Base-by-base conservation (phyloP, 2,113 vertebrate genomes). In the Melanotaenia duboulayi region DNA sequence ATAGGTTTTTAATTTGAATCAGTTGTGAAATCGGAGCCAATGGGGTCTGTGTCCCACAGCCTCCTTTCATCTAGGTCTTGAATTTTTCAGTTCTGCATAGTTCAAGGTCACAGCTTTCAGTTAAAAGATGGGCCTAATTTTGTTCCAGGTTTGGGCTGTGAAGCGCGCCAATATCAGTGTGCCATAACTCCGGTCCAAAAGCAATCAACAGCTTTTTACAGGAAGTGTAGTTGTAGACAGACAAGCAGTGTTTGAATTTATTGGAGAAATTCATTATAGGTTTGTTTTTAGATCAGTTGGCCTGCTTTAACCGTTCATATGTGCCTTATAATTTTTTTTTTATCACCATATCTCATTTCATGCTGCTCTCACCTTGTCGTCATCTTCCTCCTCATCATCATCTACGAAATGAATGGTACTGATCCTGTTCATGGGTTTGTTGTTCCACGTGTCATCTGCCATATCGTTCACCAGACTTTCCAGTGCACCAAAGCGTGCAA, bases 331-430 rank as follows among this genome's bases (percentile, higher is more conserved):
- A 19, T 16, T 37, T 25, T 54, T 25, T 54, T 25, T 17, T 0
- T 55, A 8, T 19, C 44, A 7, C 44, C 7, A 4, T 4, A 48
- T 46, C 42, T 46, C 42, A 13, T 42, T 17, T 46, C 42, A 5
- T 48, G 4, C 13, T 57, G 28, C 4, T 20, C 92, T 77, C 93
- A 98, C 97, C 96, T 93, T 94, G 68, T 96, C 95, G 0, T 94
- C 95, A 9, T 97, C 97, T 14, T 98, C 96, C 10, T 98, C 97
- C 12, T 97, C 97, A 0, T 97, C 95, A 1, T 97, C 97, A 56
- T 98, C 97, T 65, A 97, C 72, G 89, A 99, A 99, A 58, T 96
- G 96, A 90, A 99, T 99, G 80, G 96, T 95, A 66, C 97, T 99
- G 92, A 95, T 95, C 90, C 98, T 92, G 81, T 98, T 95, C 49